A percentile compares a stretch with the other conserved stretches of the same genome.
Conservation (phyloP, 2,113 vertebrate species). For the Dicentrarchus labrax region DNA sequence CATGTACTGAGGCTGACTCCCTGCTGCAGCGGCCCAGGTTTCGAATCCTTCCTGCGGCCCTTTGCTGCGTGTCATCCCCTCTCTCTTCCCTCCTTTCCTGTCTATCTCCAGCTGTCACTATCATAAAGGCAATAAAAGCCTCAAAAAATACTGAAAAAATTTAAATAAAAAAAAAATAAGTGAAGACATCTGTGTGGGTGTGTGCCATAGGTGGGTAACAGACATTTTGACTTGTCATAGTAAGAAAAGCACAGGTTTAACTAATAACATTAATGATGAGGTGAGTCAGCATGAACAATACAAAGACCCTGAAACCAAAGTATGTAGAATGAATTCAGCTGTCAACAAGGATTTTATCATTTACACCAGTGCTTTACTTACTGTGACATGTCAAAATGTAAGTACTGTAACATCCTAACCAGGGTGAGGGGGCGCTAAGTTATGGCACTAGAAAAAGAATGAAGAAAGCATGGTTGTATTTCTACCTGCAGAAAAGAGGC, state of each 20-base stretch:
- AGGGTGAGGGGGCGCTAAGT: too few relatives aligned
- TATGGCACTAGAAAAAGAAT: neutral
- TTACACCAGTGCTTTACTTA: neutral
- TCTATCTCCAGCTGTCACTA: too few relatives aligned
- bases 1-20: too few relatives aligned
- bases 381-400: neutral
- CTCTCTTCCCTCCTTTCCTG: too few relatives aligned
- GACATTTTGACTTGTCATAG: neutral
- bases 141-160: too few relatives aligned
- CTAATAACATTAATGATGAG: neutral
- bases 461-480: neutral
- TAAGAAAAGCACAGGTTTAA: neutral
- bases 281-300: neutral
- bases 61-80: too few relatives aligned
- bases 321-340: neutral
- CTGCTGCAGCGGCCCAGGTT: too few relatives aligned
- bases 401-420: neutral
- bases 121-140: too few relatives aligned
- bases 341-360: neutral
- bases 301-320: neutral
- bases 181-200: neutral
- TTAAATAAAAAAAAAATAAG: too few relatives aligned
- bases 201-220: neutral
- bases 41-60: too few relatives aligned
- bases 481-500: constrained; percentile 93